Percentiles rank a stretch among this genome's conserved stretches.
Evolutionary conservation across 2,113 vertebrate genomes (phyloP).

Genomic region (Arothron firmamentum): DNA sequence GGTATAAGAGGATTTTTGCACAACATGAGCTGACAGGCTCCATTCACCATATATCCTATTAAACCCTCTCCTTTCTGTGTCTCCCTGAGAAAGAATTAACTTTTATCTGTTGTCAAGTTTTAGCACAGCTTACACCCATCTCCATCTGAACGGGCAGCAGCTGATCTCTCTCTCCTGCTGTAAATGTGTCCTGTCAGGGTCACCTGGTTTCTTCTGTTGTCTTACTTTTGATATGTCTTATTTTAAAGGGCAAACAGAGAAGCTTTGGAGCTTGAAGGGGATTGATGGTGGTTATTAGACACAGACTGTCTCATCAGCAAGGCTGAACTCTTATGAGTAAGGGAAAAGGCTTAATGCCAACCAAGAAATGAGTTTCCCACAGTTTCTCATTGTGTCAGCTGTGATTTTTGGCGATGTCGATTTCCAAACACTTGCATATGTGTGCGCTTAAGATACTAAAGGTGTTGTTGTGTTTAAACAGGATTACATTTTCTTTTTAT

Average conservation of each 20-base stretch:
- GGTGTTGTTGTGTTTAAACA: constrained; percentile 13
- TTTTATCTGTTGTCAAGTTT: constrained; percentile 61
- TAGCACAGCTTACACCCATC: constrained; percentile 50
- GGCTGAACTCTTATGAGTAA: no score
- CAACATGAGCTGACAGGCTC: constrained; percentile 67
- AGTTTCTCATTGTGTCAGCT: neutral
- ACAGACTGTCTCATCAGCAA: neutral
- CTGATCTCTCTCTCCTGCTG: constrained; percentile 45
- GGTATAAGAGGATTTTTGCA: constrained; percentile 74
- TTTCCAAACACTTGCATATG: constrained; percentile 6
- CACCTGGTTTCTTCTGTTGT: constrained; percentile 35
- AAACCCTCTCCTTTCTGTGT: constrained; percentile 47
- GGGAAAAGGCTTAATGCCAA: no score
- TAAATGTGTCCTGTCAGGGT: constrained; percentile 36
- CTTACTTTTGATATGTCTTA: constrained; percentile 35
- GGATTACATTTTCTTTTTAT: constrained; percentile 28
- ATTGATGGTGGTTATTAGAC: constrained; percentile 1
- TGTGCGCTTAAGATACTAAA: constrained; percentile 4
- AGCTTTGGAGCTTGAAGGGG: neutral
- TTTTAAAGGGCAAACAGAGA: constrained; percentile 3
- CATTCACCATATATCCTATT: constrained; percentile 71
- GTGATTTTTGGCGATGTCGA: constrained; percentile 4
- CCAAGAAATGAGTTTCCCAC: neutral
- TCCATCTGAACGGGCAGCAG: constrained; percentile 38
- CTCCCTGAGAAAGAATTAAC: constrained; percentile 50